Evolutionary conservation across 2,113 vertebrate species (phyloP).

Genomic region (Gopherus flavomarginatus): DNA sequence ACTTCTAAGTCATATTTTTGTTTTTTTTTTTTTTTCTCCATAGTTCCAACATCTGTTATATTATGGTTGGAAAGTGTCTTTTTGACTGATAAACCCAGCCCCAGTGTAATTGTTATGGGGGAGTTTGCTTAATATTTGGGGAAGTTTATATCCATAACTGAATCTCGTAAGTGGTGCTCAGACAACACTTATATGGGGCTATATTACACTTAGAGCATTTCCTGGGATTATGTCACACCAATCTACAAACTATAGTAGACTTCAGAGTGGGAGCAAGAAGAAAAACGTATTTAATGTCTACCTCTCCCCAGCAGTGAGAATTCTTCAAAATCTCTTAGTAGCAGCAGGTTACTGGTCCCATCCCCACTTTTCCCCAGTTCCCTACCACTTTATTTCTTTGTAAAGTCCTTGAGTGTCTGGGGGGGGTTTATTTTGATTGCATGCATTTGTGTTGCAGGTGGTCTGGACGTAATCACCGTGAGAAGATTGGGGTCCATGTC

Average conservation of each 20-base stretch:
- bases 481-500: slow-evolving; percentile 99
- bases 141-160: neutral
- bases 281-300: rapidly evolving
- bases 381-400: neutral
- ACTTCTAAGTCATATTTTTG: neutral
- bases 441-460: slow-evolving; percentile 83
- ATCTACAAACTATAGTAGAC: neutral
- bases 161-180: neutral
- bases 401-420: neutral
- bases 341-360: rapidly evolving
- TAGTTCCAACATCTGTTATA: too few species aligned
- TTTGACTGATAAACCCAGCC: neutral
- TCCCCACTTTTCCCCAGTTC: neutral
- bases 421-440: neutral
- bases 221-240: neutral
- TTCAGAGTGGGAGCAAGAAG: neutral
- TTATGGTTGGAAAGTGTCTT: neutral
- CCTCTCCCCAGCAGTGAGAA: neutral
- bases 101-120: neutral
- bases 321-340: neutral
- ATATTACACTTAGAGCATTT: neutral
- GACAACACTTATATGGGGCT: neutral
- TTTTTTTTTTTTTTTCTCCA: neutral
- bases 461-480: slow-evolving; percentile 98
- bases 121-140: neutral